Percentiles rank a stretch among this genome's conserved stretches.
Evolutionary conservation across 1,140 invertebrate species (phyloP).

Genomic region (Bombus pascuorum): DNA sequence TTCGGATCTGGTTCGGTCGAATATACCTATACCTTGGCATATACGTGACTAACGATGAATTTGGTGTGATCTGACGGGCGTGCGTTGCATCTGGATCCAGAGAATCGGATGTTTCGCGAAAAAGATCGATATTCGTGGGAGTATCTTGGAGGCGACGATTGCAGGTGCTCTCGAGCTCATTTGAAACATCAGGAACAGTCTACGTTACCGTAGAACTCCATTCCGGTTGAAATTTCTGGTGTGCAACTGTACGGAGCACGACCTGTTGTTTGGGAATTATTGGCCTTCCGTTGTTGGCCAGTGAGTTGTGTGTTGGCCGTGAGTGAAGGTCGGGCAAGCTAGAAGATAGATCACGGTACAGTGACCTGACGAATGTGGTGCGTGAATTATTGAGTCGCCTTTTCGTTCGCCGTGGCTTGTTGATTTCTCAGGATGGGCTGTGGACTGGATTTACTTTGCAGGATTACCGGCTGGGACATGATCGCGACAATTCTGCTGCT

Average conservation of each 20-base stretch:
- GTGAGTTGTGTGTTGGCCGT: conserved; percentile 33
- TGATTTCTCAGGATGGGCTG: conserved; percentile 41
- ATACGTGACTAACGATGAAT: neutral
- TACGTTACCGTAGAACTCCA: neutral
- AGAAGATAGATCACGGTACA: conserved; percentile 21
- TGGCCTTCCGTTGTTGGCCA: neutral
- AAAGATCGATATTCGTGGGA: neutral
- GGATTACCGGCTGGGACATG: conserved; percentile 26
- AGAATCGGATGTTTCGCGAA: conserved; percentile 19
- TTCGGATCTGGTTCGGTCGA: neutral
- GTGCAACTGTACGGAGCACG: neutral
- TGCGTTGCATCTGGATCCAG: too few species aligned
- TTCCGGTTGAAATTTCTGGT: neutral
- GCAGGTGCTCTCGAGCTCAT: neutral
- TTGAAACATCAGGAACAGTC: neutral
- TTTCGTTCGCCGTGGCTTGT: conserved; percentile 12
- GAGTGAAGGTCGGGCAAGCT: conserved; percentile 31
- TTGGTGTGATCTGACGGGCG: neutral
- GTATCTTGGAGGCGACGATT: neutral
- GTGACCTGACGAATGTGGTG: conserved; percentile 62
- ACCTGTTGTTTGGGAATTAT: neutral
- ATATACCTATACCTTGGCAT: too few species aligned
- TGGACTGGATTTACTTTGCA: conserved; percentile 31
- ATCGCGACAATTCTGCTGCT: conserved; percentile 22
- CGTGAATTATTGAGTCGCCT: conserved; percentile 48